These are phyloP conservation scores for Cetonia aurata DNA, from an alignment of 2,888 invertebrate species.

Conservation along the genomic window DNA sequence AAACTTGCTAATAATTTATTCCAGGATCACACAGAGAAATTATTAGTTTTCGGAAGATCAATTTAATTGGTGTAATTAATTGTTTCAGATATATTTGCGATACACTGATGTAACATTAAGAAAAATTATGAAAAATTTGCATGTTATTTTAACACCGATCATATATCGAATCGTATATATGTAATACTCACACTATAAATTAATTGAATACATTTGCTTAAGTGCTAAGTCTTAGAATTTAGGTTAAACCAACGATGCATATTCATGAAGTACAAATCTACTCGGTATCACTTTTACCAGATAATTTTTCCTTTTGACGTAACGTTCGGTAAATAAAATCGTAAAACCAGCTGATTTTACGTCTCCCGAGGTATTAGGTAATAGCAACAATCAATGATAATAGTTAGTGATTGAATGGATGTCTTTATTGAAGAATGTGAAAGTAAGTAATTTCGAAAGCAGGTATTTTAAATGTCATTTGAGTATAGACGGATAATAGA, in stretches of 20 bases:
- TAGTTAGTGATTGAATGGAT: slow-evolving; percentile 29
- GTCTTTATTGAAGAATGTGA: slow-evolving; percentile 42
- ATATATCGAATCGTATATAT: no score
- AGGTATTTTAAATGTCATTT: no score
- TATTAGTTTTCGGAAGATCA: no score
- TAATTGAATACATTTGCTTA: slow-evolving; percentile 16
- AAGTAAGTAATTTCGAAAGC: slow-evolving; percentile 14
- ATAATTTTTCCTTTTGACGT: slow-evolving; percentile 29
- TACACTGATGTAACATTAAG: no score
- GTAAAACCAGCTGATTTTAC: slow-evolving; percentile 18
- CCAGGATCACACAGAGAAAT: no score
- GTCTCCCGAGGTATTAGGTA: slow-evolving; percentile 28
- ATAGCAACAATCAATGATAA: slow-evolving; percentile 24
- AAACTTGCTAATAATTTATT: no score
- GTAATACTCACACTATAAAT: neutral
- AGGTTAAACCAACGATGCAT: slow-evolving; percentile 31
- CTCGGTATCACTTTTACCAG: slow-evolving; percentile 35
- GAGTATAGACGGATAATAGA: no score
- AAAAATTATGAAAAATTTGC: no score
- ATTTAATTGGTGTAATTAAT: no score
- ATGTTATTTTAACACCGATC: no score
- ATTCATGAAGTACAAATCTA: slow-evolving; percentile 38
- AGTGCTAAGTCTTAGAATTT: slow-evolving; percentile 11
- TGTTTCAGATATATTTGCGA: no score
- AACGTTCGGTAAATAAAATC: slow-evolving; percentile 30